Percentiles rank a stretch among this genome's conserved stretches.
These are phyloP conservation scores for Arvicanthis niloticus DNA, from an alignment of 2,113 vertebrate genomes.

Conservation along the genomic window DNA sequence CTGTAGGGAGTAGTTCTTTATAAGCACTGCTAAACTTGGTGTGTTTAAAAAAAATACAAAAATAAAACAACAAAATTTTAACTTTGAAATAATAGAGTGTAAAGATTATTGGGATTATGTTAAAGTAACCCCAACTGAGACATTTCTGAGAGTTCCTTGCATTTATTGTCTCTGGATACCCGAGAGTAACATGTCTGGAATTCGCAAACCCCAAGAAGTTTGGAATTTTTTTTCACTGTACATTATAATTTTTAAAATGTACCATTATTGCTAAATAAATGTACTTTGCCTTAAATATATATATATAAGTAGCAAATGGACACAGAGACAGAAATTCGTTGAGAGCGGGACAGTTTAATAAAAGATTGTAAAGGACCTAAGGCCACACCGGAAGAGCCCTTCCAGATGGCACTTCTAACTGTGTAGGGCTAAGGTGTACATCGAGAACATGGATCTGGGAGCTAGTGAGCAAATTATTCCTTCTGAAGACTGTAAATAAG, in stretches of 20 bases:
- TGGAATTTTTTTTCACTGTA: background rate
- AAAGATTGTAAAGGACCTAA: background rate
- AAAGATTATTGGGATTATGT: background rate
- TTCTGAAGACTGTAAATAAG: background rate
- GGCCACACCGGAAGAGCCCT: background rate
- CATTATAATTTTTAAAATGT: background rate
- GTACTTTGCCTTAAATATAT: background rate
- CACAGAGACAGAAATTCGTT: background rate
- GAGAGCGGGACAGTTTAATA: background rate
- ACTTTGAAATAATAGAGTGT: background rate
- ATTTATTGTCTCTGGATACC: background rate
- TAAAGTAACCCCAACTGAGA: background rate
- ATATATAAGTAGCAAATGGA: background rate
- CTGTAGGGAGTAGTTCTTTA: background rate
- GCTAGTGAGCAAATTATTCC: background rate
- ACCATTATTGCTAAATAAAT: background rate
- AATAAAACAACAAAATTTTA: background rate
- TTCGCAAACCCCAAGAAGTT: background rate
- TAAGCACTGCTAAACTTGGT: background rate
- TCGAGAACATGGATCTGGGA: background rate
- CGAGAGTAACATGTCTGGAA: background rate
- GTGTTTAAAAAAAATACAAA: background rate
- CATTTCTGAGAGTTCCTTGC: background rate
- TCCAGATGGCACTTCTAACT: background rate
- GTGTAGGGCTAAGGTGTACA: accelerated